These are phyloP conservation scores for Silurus glanis DNA, from an alignment of 2,113 vertebrate genomes.

Conservation along the genomic window DNA sequence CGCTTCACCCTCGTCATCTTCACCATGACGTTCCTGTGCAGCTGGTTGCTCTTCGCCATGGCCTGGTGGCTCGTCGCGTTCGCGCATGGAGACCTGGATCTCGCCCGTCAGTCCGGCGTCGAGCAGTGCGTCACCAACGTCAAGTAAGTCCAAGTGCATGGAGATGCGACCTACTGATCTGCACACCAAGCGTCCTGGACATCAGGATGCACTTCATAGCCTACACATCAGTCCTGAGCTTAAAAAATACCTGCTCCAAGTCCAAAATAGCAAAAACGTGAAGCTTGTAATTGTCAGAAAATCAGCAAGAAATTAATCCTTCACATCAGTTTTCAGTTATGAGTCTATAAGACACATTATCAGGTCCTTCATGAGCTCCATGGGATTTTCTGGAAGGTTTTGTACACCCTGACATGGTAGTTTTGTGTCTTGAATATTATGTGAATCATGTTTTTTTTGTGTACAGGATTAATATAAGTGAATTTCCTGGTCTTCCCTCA, in stretches of 20 bases:
- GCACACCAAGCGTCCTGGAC: background rate
- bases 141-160: conserved; percentile 76
- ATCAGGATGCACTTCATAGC: background rate
- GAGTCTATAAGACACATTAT: no score
- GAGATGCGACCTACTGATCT: background rate
- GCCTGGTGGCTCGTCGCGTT: conserved; percentile 98
- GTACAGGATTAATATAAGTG: no score
- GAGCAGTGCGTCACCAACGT: conserved; percentile 87
- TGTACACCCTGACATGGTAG: no score
- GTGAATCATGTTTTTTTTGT: no score
- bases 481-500: no score
- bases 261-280: no score
- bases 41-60: conserved; percentile 98
- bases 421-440: no score
- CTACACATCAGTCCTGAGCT: background rate
- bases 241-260: background rate
- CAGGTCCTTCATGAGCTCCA: no score
- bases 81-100: conserved; percentile 88
- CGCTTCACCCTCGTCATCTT: conserved; percentile 97
- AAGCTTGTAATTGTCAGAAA: no score
- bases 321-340: no score
- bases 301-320: no score
- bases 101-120: background rate
- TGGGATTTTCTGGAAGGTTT: no score
- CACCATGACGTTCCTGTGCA: conserved; percentile 96